A percentile compares a stretch with the other conserved stretches of the same genome.
phyloP scores from a whole-genome alignment of 1,140 invertebrate species.

The Cydia pomonella region DNA sequence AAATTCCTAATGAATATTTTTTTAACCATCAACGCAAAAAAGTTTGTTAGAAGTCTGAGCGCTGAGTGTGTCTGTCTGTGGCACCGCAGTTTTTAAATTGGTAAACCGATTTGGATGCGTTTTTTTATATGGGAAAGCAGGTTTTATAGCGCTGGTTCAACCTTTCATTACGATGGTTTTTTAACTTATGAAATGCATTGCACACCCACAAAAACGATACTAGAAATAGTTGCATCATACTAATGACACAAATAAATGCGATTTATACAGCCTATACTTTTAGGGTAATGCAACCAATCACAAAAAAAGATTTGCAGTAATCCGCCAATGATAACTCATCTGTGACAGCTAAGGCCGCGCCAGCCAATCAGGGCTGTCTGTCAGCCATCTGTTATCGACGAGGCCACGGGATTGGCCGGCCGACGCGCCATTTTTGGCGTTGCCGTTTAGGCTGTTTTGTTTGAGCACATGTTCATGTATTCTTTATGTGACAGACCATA shows the following conservation, averaged over 20 bases:
- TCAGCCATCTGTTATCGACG: conserved; percentile 15
- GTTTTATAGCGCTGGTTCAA: too few species aligned
- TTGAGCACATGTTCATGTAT: neutral
- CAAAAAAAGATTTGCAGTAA: conserved; percentile 16
- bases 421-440: conserved; percentile 3
- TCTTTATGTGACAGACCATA: conserved; percentile 2
- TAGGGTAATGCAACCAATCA: conserved; percentile 1
- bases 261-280: neutral
- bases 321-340: conserved; percentile 26
- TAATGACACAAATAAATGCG: neutral
- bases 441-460: neutral
- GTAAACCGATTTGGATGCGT: too few species aligned
- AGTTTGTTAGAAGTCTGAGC: too few species aligned
- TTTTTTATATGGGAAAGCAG: too few species aligned
- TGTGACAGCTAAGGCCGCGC: conserved; percentile 10
- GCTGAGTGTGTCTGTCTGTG: too few species aligned
- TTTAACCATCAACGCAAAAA: too few species aligned
- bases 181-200: neutral
- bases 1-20: too few species aligned
- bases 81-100: too few species aligned
- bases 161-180: too few species aligned
- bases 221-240: neutral
- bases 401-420: conserved; percentile 12
- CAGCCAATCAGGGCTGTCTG: neutral
- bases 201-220: neutral